Base-by-base conservation (phyloP, 2,797 vertebrate genomes). In the Aldrovandia affinis region DNA sequence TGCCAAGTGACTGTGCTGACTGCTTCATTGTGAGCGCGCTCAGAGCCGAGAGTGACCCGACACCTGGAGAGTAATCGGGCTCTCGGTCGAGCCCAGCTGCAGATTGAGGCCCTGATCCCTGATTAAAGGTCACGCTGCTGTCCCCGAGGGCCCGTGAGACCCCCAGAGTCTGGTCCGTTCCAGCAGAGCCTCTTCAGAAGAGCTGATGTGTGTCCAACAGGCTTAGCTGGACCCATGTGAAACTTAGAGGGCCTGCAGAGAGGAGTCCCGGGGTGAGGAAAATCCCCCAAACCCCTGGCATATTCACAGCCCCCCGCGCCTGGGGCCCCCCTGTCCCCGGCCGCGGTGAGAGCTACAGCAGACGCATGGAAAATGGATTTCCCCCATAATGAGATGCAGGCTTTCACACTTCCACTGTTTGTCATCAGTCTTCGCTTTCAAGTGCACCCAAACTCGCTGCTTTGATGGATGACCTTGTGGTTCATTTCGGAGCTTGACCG, bases 121-220 rank as follows among this genome's bases (percentile, higher is more conserved):
- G 94, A 95, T 95, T 95, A 95, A 95, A 94, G 91, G 93, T 94
- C 94, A 95, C 93, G 92, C 91, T 55, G 81, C 84, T 88, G 86
- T 91, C 90, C 93, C 90, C 92, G 90, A 94, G 91, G 92, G 91
- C 90, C 93, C 92, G 92, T 94, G 94, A 95, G 91, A 92, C 92
- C 88, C 85, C 89, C 88, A 88, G 90, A 94, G 89, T 88, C 87
- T 63, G 81, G 89, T 86, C 89, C 86, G 83, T 89, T 91, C 92
- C 89, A 82, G 86, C 91, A 89, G 90, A 90, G 92, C 87, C 87
- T 87, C 91, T 87, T 88, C 90, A 88, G 88, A 22, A 42, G 85
- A 88, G 88, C 86, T 85, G 6, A 92, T 94, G 94, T 95, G 95
- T 95, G 95, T 96, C 95, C 95, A 96, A 96, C 93, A 95, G 92